These are phyloP conservation scores for Nannoperca obscura DNA, from an alignment of 2,797 vertebrate genomes.

Conservation along the genomic window DNA sequence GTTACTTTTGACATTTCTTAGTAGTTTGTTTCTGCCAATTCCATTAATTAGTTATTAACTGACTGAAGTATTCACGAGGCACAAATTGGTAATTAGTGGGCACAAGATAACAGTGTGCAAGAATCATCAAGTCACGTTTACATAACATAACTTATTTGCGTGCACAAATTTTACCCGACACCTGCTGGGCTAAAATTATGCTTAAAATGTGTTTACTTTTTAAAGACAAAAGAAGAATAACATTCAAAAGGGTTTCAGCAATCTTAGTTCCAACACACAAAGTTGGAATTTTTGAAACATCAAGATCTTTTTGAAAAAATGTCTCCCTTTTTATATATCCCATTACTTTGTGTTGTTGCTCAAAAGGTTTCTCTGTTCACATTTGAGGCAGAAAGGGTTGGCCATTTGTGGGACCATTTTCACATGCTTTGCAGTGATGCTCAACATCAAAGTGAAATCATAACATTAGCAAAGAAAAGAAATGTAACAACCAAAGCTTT, in stretches of 20 bases:
- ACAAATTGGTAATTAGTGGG: not conserved
- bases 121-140: not conserved
- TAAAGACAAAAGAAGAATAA: not conserved
- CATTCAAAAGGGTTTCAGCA: not conserved
- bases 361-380: slow-evolving; percentile 80
- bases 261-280: not conserved
- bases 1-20: not conserved
- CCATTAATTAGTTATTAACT: not conserved
- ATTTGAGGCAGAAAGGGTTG: slow-evolving; percentile 64
- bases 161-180: not conserved
- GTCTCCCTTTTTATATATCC: not conserved
- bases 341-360: slow-evolving; percentile 64
- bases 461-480: slow-evolving; percentile 47
- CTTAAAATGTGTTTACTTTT: not conserved
- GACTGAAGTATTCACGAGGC: not conserved
- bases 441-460: slow-evolving; percentile 60
- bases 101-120: not conserved
- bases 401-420: slow-evolving; percentile 44
- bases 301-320: not conserved
- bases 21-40: not conserved
- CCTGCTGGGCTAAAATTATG: not conserved
- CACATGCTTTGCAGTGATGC: slow-evolving; percentile 71
- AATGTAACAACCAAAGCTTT: slow-evolving; percentile 67
- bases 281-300: not conserved
- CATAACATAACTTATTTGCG: not conserved